Percentiles rank a stretch among this genome's conserved stretches.
Conservation (phyloP, 2,888 invertebrate species). For the Bellardia pandia region DNA sequence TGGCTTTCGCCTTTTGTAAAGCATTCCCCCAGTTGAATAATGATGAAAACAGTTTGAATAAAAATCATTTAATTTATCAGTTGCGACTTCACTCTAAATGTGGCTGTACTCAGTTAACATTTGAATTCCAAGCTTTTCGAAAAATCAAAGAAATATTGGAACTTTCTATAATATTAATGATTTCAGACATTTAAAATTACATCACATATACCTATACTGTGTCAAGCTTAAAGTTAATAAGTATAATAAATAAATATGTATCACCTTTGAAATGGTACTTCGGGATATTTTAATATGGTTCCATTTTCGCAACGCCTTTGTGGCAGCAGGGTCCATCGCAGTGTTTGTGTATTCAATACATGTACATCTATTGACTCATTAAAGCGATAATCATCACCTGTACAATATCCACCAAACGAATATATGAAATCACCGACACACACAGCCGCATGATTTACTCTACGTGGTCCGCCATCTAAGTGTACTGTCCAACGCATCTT, state of each 20-base stretch:
- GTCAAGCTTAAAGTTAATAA: not conserved
- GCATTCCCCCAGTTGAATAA: too few species aligned
- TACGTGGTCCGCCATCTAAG: slow-evolving; percentile 94
- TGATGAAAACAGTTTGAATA: too few species aligned
- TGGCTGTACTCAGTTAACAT: too few species aligned
- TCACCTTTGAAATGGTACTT: slow-evolving; percentile 89
- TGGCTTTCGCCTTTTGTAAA: too few species aligned
- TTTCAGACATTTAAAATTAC: too few species aligned
- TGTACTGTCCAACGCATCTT: slow-evolving; percentile 93
- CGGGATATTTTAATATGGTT: slow-evolving; percentile 84
- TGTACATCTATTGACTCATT: slow-evolving; percentile 94
- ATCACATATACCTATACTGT: too few species aligned
- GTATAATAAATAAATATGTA: not conserved
- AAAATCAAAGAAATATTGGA: too few species aligned
- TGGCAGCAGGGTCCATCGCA: slow-evolving; percentile 86
- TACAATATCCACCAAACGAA: slow-evolving; percentile 96
- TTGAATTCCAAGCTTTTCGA: too few species aligned
- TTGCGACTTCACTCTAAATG: too few species aligned
- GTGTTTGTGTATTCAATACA: slow-evolving; percentile 90
- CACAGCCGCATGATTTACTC: slow-evolving; percentile 97
- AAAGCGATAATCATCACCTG: slow-evolving; percentile 89
- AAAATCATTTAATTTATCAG: too few species aligned
- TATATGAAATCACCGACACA: slow-evolving; percentile 91
- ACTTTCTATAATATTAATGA: too few species aligned
- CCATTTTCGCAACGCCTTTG: slow-evolving; percentile 85